phyloP scores from a whole-genome alignment of 1,140 invertebrate species.

The Micrasema longulum region DNA sequence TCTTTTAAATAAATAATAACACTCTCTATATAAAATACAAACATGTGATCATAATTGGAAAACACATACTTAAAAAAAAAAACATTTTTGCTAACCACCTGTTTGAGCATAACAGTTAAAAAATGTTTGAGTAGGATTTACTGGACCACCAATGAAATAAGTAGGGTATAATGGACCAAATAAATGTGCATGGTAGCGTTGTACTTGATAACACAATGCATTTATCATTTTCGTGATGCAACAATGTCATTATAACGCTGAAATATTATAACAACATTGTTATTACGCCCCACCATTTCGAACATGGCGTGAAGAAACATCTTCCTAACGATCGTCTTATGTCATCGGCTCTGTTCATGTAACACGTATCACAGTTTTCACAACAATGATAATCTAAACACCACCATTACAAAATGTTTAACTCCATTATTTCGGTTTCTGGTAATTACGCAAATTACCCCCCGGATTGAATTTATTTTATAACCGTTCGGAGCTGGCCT shows the following conservation, averaged over 20 bases:
- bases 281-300: constrained; percentile 22
- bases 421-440: constrained; percentile 40
- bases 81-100: too few species aligned
- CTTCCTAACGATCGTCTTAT: neutral
- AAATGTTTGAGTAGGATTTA: too few species aligned
- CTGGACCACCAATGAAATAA: too few species aligned
- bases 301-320: constrained; percentile 15
- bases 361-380: constrained; percentile 32
- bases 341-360: neutral
- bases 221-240: constrained; percentile 1
- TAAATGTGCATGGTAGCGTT: too few species aligned
- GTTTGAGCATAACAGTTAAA: too few species aligned
- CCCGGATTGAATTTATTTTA: constrained; percentile 39
- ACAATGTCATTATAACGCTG: constrained; percentile 17
- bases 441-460: constrained; percentile 39
- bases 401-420: constrained; percentile 41
- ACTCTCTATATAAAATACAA: too few species aligned
- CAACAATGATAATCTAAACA: constrained; percentile 30
- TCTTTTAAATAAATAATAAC: too few species aligned
- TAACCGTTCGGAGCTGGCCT: constrained; percentile 23
- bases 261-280: constrained; percentile 8
- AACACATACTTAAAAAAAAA: too few species aligned
- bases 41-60: too few species aligned
- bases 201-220: neutral
- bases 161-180: too few species aligned